phyloP scores from a whole-genome alignment of 2,888 invertebrate genomes.

The Thyatira batis region DNA sequence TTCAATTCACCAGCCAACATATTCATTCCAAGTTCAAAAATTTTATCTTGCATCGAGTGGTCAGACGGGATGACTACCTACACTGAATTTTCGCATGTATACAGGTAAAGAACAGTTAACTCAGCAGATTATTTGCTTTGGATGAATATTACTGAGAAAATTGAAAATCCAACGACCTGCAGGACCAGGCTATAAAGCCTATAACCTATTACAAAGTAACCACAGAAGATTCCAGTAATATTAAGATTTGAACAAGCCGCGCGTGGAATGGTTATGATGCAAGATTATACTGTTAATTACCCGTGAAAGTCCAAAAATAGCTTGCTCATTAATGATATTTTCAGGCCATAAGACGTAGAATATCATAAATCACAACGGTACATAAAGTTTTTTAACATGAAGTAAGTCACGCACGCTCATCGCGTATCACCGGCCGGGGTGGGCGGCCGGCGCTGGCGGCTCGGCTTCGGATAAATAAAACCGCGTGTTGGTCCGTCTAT shows the following conservation, averaged over 20 bases:
- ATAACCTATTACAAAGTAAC: too few relatives aligned
- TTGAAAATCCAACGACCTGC: background rate
- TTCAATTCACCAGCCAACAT: slow-evolving; percentile 23
- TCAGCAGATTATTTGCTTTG: background rate
- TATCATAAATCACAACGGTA: slow-evolving; percentile 35
- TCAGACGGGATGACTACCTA: slow-evolving; percentile 4
- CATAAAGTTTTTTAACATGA: slow-evolving; percentile 39
- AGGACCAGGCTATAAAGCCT: background rate
- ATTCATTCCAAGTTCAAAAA: slow-evolving; percentile 29
- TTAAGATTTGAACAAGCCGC: background rate
- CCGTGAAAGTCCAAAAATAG: background rate
- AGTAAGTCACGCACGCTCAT: slow-evolving; percentile 24
- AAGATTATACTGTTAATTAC: background rate
- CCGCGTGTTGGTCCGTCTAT: slow-evolving; percentile 73
- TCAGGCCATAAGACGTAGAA: background rate
- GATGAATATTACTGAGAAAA: background rate
- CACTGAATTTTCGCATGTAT: background rate
- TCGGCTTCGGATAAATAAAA: slow-evolving; percentile 58
- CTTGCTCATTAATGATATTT: background rate
- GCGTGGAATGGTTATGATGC: background rate
- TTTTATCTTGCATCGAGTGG: slow-evolving; percentile 10
- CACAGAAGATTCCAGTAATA: too few relatives aligned
- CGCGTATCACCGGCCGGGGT: slow-evolving; percentile 3
- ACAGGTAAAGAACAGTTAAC: background rate
- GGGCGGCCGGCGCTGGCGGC: slow-evolving; percentile 19